A percentile compares a stretch with the other conserved stretches of the same genome.
Evolutionary conservation across 1,140 invertebrate genomes (phyloP).

Genomic region (Aphaenogaster floridana): DNA sequence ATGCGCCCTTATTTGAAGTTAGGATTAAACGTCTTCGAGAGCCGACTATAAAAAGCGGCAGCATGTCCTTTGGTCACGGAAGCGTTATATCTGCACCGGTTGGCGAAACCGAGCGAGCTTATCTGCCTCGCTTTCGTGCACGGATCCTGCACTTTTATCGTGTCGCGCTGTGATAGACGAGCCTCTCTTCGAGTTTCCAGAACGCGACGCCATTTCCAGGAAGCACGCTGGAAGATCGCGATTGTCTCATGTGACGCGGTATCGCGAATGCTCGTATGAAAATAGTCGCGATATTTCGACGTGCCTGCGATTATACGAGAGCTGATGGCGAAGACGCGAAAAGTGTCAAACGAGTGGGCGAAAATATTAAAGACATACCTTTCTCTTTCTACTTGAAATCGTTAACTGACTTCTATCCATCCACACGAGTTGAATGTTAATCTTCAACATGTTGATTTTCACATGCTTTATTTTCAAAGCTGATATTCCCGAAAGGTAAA

Average conservation of each 20-base stretch:
- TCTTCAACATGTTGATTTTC: background rate
- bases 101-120: constrained; percentile 47
- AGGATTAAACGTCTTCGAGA: constrained; percentile 21
- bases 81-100: constrained; percentile 28
- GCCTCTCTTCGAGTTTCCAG: constrained; percentile 47
- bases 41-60: background rate
- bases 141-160: constrained; percentile 50
- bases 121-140: constrained; percentile 52
- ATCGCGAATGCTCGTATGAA: constrained; percentile 25
- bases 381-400: background rate
- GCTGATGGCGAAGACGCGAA: background rate
- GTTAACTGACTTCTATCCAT: background rate
- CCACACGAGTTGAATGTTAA: background rate
- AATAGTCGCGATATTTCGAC: background rate
- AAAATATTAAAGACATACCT: background rate
- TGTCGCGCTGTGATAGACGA: constrained; percentile 48
- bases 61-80: constrained; percentile 40
- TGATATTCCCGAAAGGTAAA: background rate
- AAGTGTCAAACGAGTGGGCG: background rate
- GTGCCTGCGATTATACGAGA: background rate
- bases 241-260: constrained; percentile 56
- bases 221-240: constrained; percentile 49
- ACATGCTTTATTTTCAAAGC: background rate
- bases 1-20: background rate
- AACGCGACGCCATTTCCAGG: constrained; percentile 50